Base-by-base conservation (phyloP, 2,797 vertebrate genomes). In the Strix occidentalis region DNA sequence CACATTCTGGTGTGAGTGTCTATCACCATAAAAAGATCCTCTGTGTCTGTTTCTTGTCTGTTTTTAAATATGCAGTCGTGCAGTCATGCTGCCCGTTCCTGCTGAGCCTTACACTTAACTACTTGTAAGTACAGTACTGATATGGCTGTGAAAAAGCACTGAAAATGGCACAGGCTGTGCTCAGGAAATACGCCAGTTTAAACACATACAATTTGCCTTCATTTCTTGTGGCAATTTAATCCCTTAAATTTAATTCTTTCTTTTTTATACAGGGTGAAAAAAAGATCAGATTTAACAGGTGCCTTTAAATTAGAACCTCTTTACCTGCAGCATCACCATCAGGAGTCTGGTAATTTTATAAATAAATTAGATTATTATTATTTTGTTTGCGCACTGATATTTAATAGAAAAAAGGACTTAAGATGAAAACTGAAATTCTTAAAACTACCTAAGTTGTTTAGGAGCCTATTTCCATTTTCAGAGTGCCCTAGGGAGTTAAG, bases 291-390 rank as follows among this genome's bases (percentile, higher is more conserved):
- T 94, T 95, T 99, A 82, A 99, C 98, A 9, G 98, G 98, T 84
- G 99, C 99, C 87, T 99, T 99, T 97, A 99, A 99, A 91, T 89
- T 99, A 91, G 99, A 99, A n/a, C 99, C 99, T 3, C 93, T 99
- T 60, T 99, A 99, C 93, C 98, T 99, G 84, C 99, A 98, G 96
- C 99, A 99, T 61, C 98, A 98, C 84, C 99, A 99, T 88, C 98
- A 99, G 95, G 99, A 99, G 69, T 99, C 99, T 94, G 99, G 99
- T 99, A 94, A 96, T 80, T 89, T 45, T 92, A 43, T 50, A 58
- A 79, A 82, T 71, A 48, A 93, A 74, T 58, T 10, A 61, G 4
- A 89, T 78, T 20, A 53, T 76, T 57, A 80, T 76, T 83, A 54
- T 65, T 91, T 54, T 95, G 50, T 74, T 80, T 87, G 28, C 28